Base-by-base conservation (phyloP, 2,888 invertebrate genomes). In the Metalampra italica region DNA sequence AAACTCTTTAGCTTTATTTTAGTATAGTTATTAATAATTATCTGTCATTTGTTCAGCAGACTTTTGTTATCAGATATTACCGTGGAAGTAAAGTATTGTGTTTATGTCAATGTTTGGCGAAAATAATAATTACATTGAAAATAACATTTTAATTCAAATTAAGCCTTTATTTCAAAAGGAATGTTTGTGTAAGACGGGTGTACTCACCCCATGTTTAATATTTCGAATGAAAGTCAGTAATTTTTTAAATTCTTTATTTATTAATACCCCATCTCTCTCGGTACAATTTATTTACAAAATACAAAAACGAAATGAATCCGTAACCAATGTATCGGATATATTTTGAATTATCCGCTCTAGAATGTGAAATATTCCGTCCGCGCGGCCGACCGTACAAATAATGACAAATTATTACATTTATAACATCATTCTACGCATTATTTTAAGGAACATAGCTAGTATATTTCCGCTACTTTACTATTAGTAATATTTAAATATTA, bases 281-380 rank as follows among this genome's bases (percentile, higher is more conserved):
- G 75, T 79, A 82, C 76, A 79, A 73, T 82, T 65, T 88, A 88
- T 89, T 78, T 88, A 89, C 88, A 89, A 83, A 83, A 78, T 79
- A 78, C 74, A 79, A 82, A 75, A 75, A 67, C 36, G 66, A 69
- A 64, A 63, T 59, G 41, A 59, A 53, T 50, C 52, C 36, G 51
- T 54, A 54, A 55, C 57, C 57, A 39, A 39, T 55, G 52, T 55
- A 52, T 48, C 47, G 50, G 57, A 54, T 45, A 50, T 53, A n/a
- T n/a, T n/a, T 55, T 53, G 42, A 55, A 57, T 53, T 59, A 59
- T 1, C 34, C 43, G 11, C 45, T 38, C 36, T n/a, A 22, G 22
- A 22, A 5, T 22, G 3, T 22, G 22, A 43, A 43, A 7, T 40
- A 29, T 34, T 47, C 46, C 52, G 53, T 38, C 54, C 51, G 50